Base-by-base conservation (phyloP, 2,888 invertebrate genomes). In the Chrysolina americana region DNA sequence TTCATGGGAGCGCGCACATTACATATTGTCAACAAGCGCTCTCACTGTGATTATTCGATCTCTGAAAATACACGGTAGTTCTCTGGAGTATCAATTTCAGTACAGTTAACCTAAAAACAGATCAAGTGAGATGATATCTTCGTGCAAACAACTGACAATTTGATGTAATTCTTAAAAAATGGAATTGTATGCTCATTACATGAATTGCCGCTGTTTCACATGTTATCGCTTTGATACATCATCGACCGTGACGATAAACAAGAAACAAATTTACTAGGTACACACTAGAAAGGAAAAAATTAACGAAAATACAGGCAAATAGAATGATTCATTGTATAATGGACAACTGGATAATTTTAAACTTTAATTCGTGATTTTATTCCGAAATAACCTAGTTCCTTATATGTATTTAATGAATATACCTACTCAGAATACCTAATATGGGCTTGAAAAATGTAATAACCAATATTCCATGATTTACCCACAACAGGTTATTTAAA, bases 1-100 rank as follows among this genome's bases (percentile, higher is more conserved):
- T 79, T 79, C 78, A 79, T 79, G 78, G 78, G 78, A 79, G 74
- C 71, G 74, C 68, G 74, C 78, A 79, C 76, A 74, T 68, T 73
- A 71, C 77, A 70, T 74, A 79, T 79, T 79, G 78, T 79, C 77
- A 77, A 77, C 77, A 47, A 50, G 50, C 53, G 66, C 21, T 62
- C 56, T 70, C 63, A 65, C 63, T 73, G 73, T 76, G 71, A 74
- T 76, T 78, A 78, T 78, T 76, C 71, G 74, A 76, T 78, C 71
- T 72, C 70, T 63, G 41, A 59, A 68, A 63, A 68, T 68, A 72
- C 53, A 68, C 44, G 44, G 65, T 19, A 66, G 65, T 64, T 50
- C 63, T 62, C 56, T 36, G 48, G 75, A 19, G 62, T 75, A 73
- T 71, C 77, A 75, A 71, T 75, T 74, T 77, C 28, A 77, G 71